Conservation (phyloP, 2,888 invertebrate species). For the Podotricha telesiphe region DNA sequence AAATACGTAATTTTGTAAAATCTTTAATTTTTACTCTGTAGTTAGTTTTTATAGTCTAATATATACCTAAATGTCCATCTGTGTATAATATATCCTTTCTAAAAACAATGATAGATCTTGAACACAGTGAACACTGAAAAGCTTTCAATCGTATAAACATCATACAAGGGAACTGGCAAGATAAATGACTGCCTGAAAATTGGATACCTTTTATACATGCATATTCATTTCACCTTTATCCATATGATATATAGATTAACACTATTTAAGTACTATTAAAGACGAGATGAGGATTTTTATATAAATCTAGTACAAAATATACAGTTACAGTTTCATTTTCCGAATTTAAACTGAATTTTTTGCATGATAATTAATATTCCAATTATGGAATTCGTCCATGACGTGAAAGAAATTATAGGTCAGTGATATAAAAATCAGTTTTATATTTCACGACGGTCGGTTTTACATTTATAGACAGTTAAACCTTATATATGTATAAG, state of each 20-base stretch:
- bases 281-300: not conserved
- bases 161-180: not conserved
- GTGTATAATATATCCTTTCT: not conserved
- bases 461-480: too few relatives aligned
- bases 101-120: conserved; percentile 8
- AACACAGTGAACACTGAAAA: conserved; percentile 7
- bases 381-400: too few relatives aligned
- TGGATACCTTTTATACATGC: not conserved
- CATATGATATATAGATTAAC: not conserved
- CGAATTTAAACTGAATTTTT: not conserved
- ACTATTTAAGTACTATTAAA: not conserved
- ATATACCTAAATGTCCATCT: not conserved
- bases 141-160: conserved; percentile 12
- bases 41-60: not conserved
- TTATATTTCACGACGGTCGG: not conserved
- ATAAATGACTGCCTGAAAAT: conserved; percentile 8
- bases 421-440: too few relatives aligned
- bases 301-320: not conserved
- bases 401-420: too few relatives aligned
- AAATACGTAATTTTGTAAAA: too few relatives aligned
- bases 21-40: not conserved
- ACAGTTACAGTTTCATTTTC: not conserved
- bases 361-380: too few relatives aligned
- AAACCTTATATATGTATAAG: too few relatives aligned
- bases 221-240: not conserved